Base-by-base conservation (phyloP, 2,888 invertebrate species). In the Lycocerus yunnanus region DNA sequence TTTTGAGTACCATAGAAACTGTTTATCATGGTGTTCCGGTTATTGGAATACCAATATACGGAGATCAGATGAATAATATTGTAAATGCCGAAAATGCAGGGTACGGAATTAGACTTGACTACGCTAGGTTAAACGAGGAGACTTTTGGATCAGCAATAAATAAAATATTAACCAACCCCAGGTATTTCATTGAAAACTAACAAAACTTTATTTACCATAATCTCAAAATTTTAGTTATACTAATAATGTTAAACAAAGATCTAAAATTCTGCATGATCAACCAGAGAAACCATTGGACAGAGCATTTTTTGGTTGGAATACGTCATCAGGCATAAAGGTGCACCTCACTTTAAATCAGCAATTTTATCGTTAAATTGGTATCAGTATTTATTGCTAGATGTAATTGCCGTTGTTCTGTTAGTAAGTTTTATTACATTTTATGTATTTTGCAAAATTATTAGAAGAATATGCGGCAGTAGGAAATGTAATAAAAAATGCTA, bases 71-170 rank as follows among this genome's bases (percentile, higher is more conserved):
- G 10, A 65, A 27, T 3, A 76, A 78, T 63, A 68, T 63, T 10
- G 71, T 18, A 15, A 66, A 24, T 21, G 70, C 74, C 4, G 75
- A 68, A 66, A n/a, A n/a, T 2, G 15, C 27, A 9, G 89, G 89
- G 9, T 86, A 85, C 65, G 88, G 86, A 1, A 75, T 86, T 9
- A 81, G 81, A 6, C 69, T 89, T 8, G 81, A 81, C 14, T 87
- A 86, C 72, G 83, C 85, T 14, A 82, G 83, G 10, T 77, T 89
- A 13, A 85, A 84, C n/a, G 86, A 87, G 71, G 86, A 87, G 72
- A 82, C 82, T 11, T 74, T 89, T 11, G 79, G 84, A 0, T 77
- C 82, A 58, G 85, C 85, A 15, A 84, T 89, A 24, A 78, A 85
- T 1, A 82, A 85, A 68, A 79, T 88, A 2, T 80, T 88, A 2